Percentiles rank a stretch among this genome's conserved stretches.
Conservation (phyloP, 2,113 vertebrate genomes). For the Dicentrarchus labrax region DNA sequence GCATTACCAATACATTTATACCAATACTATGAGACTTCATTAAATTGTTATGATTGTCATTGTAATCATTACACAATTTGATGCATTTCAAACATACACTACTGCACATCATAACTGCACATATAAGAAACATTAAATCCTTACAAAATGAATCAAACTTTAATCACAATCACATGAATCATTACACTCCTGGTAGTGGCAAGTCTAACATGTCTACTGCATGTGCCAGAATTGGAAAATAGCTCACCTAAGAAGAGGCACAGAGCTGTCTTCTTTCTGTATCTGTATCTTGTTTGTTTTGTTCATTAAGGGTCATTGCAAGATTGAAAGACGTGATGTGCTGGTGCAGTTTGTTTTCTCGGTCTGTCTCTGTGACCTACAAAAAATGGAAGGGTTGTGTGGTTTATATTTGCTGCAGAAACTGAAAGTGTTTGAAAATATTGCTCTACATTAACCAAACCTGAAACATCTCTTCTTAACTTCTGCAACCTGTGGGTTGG, state of each 20-base stretch:
- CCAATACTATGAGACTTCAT: too few relatives aligned
- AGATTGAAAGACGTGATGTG: neutral
- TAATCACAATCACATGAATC: neutral
- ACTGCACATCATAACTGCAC: neutral
- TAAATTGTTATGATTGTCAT: neutral
- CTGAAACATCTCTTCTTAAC: too few relatives aligned
- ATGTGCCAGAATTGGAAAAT: neutral
- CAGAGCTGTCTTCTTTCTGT: neutral
- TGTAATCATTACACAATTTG: too few relatives aligned
- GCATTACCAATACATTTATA: neutral
- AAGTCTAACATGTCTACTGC: neutral
- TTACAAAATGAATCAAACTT: neutral
- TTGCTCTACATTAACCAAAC: too few relatives aligned
- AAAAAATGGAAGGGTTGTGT: neutral
- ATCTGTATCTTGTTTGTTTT: constrained; percentile 1
- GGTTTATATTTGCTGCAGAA: constrained; percentile 1
- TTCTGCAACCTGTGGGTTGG: too few relatives aligned
- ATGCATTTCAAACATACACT: neutral
- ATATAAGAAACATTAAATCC: neutral
- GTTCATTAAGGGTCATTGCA: neutral
- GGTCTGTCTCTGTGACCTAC: neutral
- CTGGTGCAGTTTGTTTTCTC: neutral
- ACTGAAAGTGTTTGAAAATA: neutral
- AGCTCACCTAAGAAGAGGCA: neutral
- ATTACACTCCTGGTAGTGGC: too few relatives aligned